A percentile compares a stretch with the other conserved stretches of the same genome.
Evolutionary conservation across 30 jellyfish, hydroid and myxozoan species (phyloP).

Genomic region (Hydractinia symbiolongicarpus): DNA sequence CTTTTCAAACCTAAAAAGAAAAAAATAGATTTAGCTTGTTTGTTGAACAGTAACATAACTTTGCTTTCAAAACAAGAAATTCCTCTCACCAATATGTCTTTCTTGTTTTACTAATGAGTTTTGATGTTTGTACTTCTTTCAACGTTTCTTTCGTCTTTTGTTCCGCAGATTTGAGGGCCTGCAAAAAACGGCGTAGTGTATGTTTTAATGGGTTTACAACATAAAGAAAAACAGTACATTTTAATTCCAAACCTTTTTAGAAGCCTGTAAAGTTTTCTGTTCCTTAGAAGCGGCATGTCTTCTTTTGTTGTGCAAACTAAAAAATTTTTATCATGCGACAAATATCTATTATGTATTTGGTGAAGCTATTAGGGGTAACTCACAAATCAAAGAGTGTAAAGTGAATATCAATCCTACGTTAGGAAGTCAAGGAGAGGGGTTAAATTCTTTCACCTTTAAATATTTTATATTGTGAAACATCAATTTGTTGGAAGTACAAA

Average conservation of each 20-base stretch:
- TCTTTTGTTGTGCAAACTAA: slow-evolving; percentile 69
- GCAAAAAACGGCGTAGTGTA: background rate
- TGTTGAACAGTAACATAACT: background rate
- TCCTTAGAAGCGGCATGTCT: slow-evolving; percentile 85
- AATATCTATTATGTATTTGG: background rate
- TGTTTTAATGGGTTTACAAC: background rate
- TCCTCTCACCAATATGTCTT: slow-evolving; percentile 71
- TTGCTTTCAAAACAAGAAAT: background rate
- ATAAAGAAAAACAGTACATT: background rate
- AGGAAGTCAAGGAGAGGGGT: too few relatives aligned
- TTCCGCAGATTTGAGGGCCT: slow-evolving; percentile 96
- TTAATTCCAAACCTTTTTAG: slow-evolving; percentile 44
- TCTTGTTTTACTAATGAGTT: slow-evolving; percentile 82
- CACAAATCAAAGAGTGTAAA: too few relatives aligned
- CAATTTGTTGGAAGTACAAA: too few relatives aligned
- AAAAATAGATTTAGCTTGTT: background rate
- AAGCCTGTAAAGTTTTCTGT: slow-evolving; percentile 72
- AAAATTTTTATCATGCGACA: background rate
- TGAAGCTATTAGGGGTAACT: too few relatives aligned
- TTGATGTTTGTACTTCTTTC: slow-evolving; percentile 85
- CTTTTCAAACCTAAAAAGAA: slow-evolving; percentile 80
- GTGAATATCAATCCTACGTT: too few relatives aligned
- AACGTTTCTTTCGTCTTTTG: slow-evolving; percentile 67
- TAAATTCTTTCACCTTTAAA: too few relatives aligned
- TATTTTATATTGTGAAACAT: too few relatives aligned